Conservation (phyloP, 1,140 invertebrate genomes). For the Calliopsis andreniformis region DNA sequence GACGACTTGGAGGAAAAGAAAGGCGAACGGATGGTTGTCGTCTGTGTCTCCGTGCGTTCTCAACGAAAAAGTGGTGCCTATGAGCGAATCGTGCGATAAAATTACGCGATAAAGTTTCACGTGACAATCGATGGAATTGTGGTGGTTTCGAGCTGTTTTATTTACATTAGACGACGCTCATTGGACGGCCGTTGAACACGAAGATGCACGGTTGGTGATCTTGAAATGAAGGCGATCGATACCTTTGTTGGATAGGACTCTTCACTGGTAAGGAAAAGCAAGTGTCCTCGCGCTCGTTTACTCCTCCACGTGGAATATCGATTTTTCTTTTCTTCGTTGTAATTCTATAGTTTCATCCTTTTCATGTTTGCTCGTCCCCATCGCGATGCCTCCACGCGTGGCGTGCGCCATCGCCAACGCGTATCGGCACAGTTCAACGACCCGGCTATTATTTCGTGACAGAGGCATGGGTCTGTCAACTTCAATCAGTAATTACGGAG, state of each 20-base stretch:
- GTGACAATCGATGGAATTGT: constrained; percentile 23
- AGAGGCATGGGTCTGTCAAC: constrained; percentile 47
- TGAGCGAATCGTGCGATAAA: constrained; percentile 26
- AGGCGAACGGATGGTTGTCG: background rate
- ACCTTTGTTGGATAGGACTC: background rate
- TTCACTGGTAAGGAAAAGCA: background rate
- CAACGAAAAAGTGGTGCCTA: constrained; percentile 26
- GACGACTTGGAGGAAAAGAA: background rate
- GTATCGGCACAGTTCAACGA: constrained; percentile 53
- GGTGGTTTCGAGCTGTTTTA: background rate
- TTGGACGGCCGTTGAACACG: constrained; percentile 25
- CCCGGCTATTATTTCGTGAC: constrained; percentile 42
- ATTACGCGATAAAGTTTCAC: constrained; percentile 27
- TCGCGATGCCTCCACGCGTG: constrained; percentile 7
- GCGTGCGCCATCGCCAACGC: background rate
- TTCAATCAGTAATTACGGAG: constrained; percentile 62
- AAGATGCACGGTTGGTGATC: constrained; percentile 15
- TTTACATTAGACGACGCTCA: constrained; percentile 11
- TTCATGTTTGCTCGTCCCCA: background rate
- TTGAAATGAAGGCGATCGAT: background rate
- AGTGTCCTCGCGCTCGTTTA: background rate
- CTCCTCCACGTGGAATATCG: background rate
- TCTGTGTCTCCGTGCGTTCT: background rate
- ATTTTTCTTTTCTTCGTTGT: background rate
- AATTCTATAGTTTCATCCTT: background rate